phyloP scores from a whole-genome alignment of 2,797 vertebrate genomes.

The Pteronotus mesoamericanus region DNA sequence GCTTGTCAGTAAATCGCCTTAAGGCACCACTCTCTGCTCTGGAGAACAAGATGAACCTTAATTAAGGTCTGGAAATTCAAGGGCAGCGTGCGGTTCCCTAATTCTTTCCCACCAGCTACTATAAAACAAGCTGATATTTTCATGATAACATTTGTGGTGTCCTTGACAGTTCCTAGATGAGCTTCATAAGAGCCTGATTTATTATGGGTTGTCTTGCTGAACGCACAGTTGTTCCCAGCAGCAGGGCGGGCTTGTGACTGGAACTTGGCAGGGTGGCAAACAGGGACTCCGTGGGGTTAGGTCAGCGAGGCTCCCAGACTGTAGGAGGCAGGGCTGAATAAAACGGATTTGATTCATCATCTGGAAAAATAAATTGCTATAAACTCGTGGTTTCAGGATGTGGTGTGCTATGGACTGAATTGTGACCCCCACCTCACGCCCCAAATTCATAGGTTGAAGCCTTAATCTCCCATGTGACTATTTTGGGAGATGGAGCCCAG shows the following conservation, averaged over 20 bases:
- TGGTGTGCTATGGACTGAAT: background rate
- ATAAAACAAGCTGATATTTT: background rate
- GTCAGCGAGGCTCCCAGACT: background rate
- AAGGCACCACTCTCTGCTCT: background rate
- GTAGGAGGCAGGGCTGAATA: background rate
- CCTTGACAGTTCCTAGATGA: background rate
- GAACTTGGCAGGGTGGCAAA: background rate
- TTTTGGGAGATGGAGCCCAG: background rate
- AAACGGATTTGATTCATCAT: background rate
- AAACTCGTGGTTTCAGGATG: background rate
- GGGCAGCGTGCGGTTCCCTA: background rate
- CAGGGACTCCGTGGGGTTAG: background rate
- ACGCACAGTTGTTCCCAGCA: background rate
- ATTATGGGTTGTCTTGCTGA: background rate
- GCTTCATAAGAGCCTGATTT: background rate
- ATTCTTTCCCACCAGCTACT: background rate
- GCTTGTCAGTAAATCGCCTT: background rate
- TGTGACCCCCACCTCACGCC: background rate
- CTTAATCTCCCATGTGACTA: background rate
- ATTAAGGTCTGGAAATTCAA: conserved; percentile 29
- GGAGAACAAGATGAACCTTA: background rate
- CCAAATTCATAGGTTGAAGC: background rate
- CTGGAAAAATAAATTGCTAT: background rate
- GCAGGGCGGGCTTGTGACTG: background rate
- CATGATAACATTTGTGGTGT: background rate